A percentile compares a stretch with the other conserved stretches of the same genome.
Evolutionary conservation across 2,797 vertebrate genomes (phyloP).

Genomic region (Bradypodion ventrale): DNA sequence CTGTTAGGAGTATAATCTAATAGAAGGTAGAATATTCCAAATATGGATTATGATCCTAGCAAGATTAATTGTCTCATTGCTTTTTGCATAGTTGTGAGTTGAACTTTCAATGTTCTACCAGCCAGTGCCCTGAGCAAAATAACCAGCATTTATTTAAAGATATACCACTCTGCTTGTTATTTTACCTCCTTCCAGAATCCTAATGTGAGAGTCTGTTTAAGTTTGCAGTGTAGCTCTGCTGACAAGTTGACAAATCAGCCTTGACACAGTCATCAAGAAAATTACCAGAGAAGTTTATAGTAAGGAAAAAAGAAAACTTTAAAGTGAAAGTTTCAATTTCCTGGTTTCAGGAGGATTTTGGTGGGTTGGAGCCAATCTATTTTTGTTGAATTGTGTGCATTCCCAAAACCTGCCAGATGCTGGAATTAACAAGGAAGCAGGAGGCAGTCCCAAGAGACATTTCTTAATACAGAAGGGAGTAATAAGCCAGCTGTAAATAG

Average conservation of each 20-base stretch:
- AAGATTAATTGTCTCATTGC: neutral
- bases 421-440: slow-evolving; percentile 36
- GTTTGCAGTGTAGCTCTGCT: slow-evolving; percentile 2
- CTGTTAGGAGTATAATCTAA: neutral
- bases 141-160: neutral
- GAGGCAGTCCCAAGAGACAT: neutral
- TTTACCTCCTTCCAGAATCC: neutral
- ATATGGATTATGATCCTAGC: neutral
- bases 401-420: slow-evolving; percentile 36
- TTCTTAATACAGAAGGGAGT: slow-evolving; percentile 15
- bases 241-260: slow-evolving; percentile 36
- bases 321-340: slow-evolving; percentile 45
- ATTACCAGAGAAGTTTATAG: slow-evolving; percentile 36
- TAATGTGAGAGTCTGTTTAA: slow-evolving; percentile 27
- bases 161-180: neutral
- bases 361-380: slow-evolving; percentile 42
- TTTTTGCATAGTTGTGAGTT: neutral
- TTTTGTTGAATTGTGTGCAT: slow-evolving; percentile 32
- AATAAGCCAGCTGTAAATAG: neutral
- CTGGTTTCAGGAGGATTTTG: slow-evolving; percentile 4
- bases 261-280: slow-evolving; percentile 9
- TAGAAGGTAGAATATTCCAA: neutral
- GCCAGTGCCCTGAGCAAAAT: neutral
- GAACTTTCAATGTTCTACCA: neutral
- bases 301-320: slow-evolving; percentile 35